A percentile compares a stretch with the other conserved stretches of the same genome.
Evolutionary conservation across 2,113 vertebrate genomes (phyloP).

Genomic region (Mustela lutreola): DNA sequence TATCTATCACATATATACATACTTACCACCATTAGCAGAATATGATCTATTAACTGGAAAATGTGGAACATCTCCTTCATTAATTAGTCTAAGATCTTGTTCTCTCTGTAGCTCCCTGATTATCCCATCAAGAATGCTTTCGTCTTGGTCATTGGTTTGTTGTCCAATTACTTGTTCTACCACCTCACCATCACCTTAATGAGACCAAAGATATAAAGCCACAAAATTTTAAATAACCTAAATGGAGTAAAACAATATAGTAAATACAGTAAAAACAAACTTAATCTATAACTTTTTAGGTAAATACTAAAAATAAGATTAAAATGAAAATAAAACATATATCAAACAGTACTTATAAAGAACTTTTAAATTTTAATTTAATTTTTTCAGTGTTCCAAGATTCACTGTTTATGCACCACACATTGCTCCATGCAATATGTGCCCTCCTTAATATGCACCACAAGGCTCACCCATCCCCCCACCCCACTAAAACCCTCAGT

Average conservation of each 20-base stretch:
- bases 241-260: not conserved
- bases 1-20: not conserved
- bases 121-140: conserved; percentile 95
- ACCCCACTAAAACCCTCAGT: too few species aligned
- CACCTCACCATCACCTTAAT: conserved; percentile 96
- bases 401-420: too few species aligned
- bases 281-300: not conserved
- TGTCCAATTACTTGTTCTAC: conserved; percentile 99
- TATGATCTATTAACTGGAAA: conserved; percentile 85
- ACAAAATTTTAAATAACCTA: conserved; percentile 44
- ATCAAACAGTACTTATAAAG: not conserved
- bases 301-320: not conserved
- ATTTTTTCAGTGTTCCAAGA: too few species aligned
- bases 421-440: too few species aligned
- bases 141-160: conserved; percentile 94
- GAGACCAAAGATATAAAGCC: conserved; percentile 72
- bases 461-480: too few species aligned
- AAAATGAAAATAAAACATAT: conserved; percentile 40
- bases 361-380: not conserved
- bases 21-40: conserved; percentile 87
- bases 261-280: not conserved
- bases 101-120: conserved; percentile 96
- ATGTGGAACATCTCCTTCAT: conserved; percentile 86
- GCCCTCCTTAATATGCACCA: too few species aligned
- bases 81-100: conserved; percentile 90